phyloP scores from a whole-genome alignment of 2,797 vertebrate genomes.

The Mus spretus region DNA sequence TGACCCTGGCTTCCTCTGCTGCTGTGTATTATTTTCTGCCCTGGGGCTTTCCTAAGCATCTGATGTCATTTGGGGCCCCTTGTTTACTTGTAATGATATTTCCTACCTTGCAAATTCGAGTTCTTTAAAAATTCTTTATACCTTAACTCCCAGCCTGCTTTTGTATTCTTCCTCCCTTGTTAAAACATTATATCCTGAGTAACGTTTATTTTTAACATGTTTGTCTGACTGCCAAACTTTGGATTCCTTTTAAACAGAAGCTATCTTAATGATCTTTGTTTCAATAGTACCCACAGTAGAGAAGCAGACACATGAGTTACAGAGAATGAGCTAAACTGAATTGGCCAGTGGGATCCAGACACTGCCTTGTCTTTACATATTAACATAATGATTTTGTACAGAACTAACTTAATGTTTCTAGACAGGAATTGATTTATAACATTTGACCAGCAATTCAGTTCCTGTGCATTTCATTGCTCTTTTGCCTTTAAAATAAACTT shows the following conservation, averaged over 20 bases:
- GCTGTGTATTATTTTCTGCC: neutral
- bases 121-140: neutral
- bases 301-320: neutral
- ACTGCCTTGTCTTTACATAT: neutral
- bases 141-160: neutral
- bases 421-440: constrained; percentile 21
- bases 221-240: neutral
- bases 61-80: neutral
- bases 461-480: neutral
- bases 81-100: neutral
- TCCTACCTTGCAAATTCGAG: neutral
- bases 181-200: neutral
- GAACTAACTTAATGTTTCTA: constrained; percentile 40
- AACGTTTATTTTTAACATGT: neutral
- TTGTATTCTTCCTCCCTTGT: neutral
- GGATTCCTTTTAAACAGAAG: neutral
- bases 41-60: neutral
- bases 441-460: constrained; percentile 38
- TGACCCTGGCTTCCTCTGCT: neutral
- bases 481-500: constrained; percentile 47
- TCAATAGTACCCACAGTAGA: constrained; percentile 8
- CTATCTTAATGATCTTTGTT: neutral
- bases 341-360: neutral
- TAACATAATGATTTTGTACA: neutral
- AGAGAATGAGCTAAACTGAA: constrained; percentile 40